Conservation (phyloP, 1,140 invertebrate genomes). For the Drosophila prosaltans region DNA sequence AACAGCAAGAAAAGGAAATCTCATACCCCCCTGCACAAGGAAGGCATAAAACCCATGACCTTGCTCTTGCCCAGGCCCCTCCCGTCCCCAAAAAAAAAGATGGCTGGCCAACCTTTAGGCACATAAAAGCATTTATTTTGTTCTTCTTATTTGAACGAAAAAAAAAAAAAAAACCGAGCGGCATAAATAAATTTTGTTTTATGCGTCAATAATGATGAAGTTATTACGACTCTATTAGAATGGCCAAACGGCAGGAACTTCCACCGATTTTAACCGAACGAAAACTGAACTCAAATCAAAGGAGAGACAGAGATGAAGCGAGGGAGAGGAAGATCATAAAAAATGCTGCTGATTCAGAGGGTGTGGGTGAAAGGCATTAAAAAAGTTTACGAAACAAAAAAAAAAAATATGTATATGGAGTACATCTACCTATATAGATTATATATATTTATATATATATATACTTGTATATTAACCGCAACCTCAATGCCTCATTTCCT, state of each 20-base stretch:
- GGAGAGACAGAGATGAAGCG: no score
- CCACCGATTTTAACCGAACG: slow-evolving; percentile 14
- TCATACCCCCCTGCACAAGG: slow-evolving; percentile 19
- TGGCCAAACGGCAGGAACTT: slow-evolving; percentile 14
- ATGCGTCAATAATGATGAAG: slow-evolving; percentile 81
- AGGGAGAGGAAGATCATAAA: slow-evolving; percentile 56
- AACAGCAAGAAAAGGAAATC: slow-evolving; percentile 7
- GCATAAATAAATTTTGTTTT: slow-evolving; percentile 81
- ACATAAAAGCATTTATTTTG: slow-evolving; percentile 79
- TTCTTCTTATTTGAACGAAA: slow-evolving; percentile 52
- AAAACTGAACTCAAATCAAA: slow-evolving; percentile 26
- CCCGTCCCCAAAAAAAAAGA: not conserved
- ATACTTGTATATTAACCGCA: slow-evolving; percentile 68
- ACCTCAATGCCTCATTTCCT: slow-evolving; percentile 11
- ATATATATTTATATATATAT: slow-evolving; percentile 26
- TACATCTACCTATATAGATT: slow-evolving; percentile 22
- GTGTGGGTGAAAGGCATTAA: slow-evolving; percentile 54
- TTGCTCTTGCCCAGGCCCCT: not conserved
- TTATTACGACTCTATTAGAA: slow-evolving; percentile 81
- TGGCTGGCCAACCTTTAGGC: slow-evolving; percentile 29
- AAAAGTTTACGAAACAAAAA: slow-evolving; percentile 66
- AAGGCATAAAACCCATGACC: slow-evolving; percentile 41
- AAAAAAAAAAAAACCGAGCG: slow-evolving; percentile 12
- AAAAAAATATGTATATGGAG: slow-evolving; percentile 21
- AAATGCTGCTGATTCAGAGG: slow-evolving; percentile 43